Conservation (phyloP, 2,113 vertebrate genomes). For the Hippocampus barbouri region DNA sequence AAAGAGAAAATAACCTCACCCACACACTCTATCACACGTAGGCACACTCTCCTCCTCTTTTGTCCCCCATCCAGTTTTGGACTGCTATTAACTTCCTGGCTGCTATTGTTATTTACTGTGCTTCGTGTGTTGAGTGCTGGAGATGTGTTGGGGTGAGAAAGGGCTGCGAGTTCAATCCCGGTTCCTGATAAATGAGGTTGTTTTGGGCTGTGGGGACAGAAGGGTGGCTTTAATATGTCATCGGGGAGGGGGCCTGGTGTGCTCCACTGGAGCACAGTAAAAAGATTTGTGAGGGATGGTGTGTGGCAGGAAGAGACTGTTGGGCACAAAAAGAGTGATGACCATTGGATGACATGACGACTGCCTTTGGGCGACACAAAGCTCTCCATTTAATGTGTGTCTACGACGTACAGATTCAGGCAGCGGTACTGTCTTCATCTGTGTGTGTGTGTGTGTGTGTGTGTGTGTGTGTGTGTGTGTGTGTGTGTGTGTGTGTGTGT, state of each 20-base stretch:
- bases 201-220: conserved; percentile 54
- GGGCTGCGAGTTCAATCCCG: conserved; percentile 40
- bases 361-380: conserved; percentile 53
- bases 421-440: conserved; percentile 25
- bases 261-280: conserved; percentile 41
- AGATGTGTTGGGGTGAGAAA: conserved; percentile 1
- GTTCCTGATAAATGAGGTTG: conserved; percentile 66
- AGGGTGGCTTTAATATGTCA: conserved; percentile 66
- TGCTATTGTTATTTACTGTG: conserved; percentile 30
- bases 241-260: conserved; percentile 36
- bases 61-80: background rate
- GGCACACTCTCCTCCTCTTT: conserved; percentile 5
- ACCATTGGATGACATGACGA: conserved; percentile 48
- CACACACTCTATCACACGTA: conserved; percentile 10
- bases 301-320: conserved; percentile 55
- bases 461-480: conserved; percentile 20
- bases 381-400: conserved; percentile 45
- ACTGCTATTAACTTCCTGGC: conserved; percentile 10
- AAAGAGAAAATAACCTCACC: conserved; percentile 35
- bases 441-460: conserved; percentile 15
- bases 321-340: conserved; percentile 65
- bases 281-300: conserved; percentile 58
- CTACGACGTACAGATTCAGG: conserved; percentile 25
- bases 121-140: conserved; percentile 12
- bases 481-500: conserved; percentile 24